Evolutionary conservation across 2,797 vertebrate genomes (phyloP), one percentile per base, ranked within the genome.

Genomic region (Micromesistius poutassou): DNA sequence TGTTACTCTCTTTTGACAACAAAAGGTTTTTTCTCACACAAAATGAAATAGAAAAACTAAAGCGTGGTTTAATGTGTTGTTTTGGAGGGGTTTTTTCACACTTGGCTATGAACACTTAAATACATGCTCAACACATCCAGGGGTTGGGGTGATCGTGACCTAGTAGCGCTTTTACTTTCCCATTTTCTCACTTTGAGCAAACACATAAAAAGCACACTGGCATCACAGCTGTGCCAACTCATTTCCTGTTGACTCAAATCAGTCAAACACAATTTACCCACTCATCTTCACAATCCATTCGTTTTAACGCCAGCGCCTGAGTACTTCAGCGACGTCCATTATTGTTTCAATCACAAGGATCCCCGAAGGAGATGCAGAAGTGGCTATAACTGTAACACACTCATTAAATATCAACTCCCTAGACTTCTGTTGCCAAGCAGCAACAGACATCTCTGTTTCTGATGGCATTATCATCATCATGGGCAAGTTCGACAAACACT

Each of bases 401-500:
- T 28, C 50, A 2, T 5, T n/a, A n/a, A 25, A 62, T 25, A 25
- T 28, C 62, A 28, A 5, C n/a, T n/a, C 22, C 19, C 35, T n/a
- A 62, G 62, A 28, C 62, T 25, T 9, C 1, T 66, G 62, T 28
- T 66, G 62, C 35, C 35, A n/a, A 66, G 62, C 62, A 66, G 62
- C 62, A 28, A 28, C 22, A 1, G 3, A 42, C 40, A 42, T 42
- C 40, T 12, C 40, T 14, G 40, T 14, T 42, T 62, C 19, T 0
- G 19, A n/a, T 62, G 8, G 5, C 6, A 42, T 42, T 42, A 62
- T 62, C 19, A 50, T 62, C 3, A n/a, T 62, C 22, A 62, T n/a
- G 5, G 5, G 50, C 50, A 62, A n/a, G 50, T 62, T 55, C 55
- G 6, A 75, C 28, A 55, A 50, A 73, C 72, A 73, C 72, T 74